Conservation (phyloP, 2,797 vertebrate species). For the Gadopsis bispinosus region DNA sequence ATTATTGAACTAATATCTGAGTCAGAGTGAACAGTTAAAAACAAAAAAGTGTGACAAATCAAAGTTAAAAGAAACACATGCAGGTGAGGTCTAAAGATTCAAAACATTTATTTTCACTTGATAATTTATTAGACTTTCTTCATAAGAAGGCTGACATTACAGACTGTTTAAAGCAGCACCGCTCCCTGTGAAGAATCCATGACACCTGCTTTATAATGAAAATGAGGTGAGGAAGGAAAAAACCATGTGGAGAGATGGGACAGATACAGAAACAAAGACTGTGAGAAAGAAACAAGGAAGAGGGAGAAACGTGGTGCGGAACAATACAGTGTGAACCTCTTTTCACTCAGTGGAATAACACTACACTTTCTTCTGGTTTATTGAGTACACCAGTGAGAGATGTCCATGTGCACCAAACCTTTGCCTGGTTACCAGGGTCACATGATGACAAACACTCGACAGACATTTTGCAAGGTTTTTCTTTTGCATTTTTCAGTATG, state of each 20-base stretch:
- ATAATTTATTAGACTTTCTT: conserved; percentile 88
- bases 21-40: conserved; percentile 55
- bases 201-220: conserved; percentile 69
- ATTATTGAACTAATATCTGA: conserved; percentile 40
- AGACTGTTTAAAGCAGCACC: conserved; percentile 79
- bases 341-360: conserved; percentile 48
- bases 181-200: conserved; percentile 68
- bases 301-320: conserved; percentile 42
- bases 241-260: conserved; percentile 67
- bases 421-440: conserved; percentile 51
- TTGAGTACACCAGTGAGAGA: conserved; percentile 56
- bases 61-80: conserved; percentile 83
- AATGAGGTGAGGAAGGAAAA: conserved; percentile 63
- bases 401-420: conserved; percentile 53
- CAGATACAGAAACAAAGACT: conserved; percentile 65
- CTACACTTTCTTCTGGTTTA: conserved; percentile 60
- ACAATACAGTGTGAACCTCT: conserved; percentile 64
- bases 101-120: conserved; percentile 85
- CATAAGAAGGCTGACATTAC: conserved; percentile 86
- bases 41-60: conserved; percentile 64
- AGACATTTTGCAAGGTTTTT: conserved; percentile 40
- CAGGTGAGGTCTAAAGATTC: conserved; percentile 84
- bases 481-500: conserved; percentile 24
- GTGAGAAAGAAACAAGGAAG: conserved; percentile 62
- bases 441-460: conserved; percentile 43